Evolutionary conservation across 92 coral and sea anemone species (phyloP).

Genomic region (Phymanthus crucifer): DNA sequence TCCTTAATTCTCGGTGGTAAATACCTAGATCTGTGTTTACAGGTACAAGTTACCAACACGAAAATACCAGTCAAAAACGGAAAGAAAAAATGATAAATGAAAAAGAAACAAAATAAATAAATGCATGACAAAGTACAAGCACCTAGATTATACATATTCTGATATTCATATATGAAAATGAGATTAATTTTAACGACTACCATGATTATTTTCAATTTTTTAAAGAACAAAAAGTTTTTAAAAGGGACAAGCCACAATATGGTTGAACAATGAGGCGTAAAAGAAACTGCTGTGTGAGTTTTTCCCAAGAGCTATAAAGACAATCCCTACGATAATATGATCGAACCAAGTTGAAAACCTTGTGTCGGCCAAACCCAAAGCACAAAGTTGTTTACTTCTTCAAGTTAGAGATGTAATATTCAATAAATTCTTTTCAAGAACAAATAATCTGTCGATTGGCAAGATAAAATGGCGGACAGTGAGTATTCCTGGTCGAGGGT

Average conservation of each 20-base stretch:
- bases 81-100: not conserved
- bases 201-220: not conserved
- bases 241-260: not conserved
- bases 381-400: not conserved
- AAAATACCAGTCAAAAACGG: not conserved
- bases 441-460: constrained; percentile 40
- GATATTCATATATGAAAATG: not conserved
- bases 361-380: not conserved
- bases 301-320: not conserved
- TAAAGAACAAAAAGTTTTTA: not conserved
- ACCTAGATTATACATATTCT: not conserved
- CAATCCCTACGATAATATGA: constrained; percentile 4
- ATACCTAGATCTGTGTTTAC: not conserved
- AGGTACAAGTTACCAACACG: not conserved
- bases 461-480: constrained; percentile 64
- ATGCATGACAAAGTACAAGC: not conserved
- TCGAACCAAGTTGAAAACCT: not conserved
- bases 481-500: constrained; percentile 1
- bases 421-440: constrained; percentile 7
- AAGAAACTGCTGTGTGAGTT: not conserved
- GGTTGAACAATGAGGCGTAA: not conserved
- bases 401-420: not conserved
- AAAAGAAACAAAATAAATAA: not conserved
- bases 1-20: not conserved
- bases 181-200: not conserved